Percentiles rank a stretch among this genome's conserved stretches.
These are phyloP conservation scores for Protosalanx chinensis DNA, from an alignment of 2,797 vertebrate genomes.

Conservation along the genomic window DNA sequence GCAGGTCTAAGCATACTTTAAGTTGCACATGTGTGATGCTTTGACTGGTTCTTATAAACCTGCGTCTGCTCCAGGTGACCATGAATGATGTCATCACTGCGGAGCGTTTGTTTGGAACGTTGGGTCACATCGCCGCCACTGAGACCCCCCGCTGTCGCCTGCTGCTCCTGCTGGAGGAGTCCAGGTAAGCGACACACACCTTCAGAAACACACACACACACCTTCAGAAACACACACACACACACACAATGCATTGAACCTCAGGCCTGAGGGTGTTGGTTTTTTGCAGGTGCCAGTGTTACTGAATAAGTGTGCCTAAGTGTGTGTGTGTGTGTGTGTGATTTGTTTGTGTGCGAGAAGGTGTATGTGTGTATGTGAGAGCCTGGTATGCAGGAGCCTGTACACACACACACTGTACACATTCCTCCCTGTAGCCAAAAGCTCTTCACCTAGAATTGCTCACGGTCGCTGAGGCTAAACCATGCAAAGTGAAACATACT, in stretches of 20 bases:
- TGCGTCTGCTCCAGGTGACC: conserved; percentile 77
- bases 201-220: conserved; percentile 7
- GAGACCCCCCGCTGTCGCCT: conserved; percentile 86
- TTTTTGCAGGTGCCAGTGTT: not conserved
- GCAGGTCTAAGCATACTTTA: not conserved
- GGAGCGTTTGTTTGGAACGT: conserved; percentile 87
- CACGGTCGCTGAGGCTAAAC: conserved; percentile 9
- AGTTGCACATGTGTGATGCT: not conserved
- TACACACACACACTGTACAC: not conserved
- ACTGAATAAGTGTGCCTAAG: not conserved
- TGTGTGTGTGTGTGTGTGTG: not conserved
- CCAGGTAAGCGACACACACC: conserved; percentile 74
- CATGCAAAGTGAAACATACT: not conserved
- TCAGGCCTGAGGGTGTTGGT: not conserved
- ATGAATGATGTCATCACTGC: conserved; percentile 87
- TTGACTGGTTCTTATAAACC: not conserved
- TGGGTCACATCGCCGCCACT: conserved; percentile 88
- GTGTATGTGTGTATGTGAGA: not conserved
- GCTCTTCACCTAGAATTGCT: not conserved
- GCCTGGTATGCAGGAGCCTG: not conserved
- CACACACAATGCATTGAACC: no score
- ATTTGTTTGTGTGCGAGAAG: not conserved
- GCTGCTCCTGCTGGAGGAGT: conserved; percentile 86
- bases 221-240: not conserved
- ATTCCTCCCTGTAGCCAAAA: conserved; percentile 11